Percentiles rank a stretch among this genome's conserved stretches.
Conservation (phyloP, 2,797 vertebrate genomes). For the Ambastaia sidthimunki region DNA sequence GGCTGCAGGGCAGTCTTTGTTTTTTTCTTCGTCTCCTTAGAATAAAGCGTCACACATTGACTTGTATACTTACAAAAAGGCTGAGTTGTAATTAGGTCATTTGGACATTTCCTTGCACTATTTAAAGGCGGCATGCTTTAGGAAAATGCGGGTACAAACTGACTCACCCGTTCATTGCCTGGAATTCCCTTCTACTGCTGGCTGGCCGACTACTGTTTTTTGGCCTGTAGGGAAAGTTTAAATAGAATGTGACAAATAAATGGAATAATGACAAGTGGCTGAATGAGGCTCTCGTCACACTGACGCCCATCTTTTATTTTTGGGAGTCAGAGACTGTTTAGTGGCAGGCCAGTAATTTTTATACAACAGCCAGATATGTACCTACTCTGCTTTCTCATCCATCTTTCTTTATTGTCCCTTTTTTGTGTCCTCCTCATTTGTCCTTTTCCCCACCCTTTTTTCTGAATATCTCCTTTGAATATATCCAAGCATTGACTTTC, state of each 20-base stretch:
- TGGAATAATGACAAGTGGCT: slow-evolving; percentile 64
- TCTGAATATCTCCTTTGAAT: background rate
- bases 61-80: slow-evolving; percentile 74
- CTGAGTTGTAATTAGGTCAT: slow-evolving; percentile 80
- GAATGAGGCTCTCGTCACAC: slow-evolving; percentile 60
- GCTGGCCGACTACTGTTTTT: slow-evolving; percentile 74
- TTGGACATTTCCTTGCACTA: slow-evolving; percentile 78
- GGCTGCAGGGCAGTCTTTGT: slow-evolving; percentile 54
- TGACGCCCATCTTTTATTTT: slow-evolving; percentile 54
- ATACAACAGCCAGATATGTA: background rate
- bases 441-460: background rate
- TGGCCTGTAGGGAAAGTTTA: slow-evolving; percentile 65
- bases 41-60: slow-evolving; percentile 70
- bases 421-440: background rate
- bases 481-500: background rate
- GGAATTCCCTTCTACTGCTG: slow-evolving; percentile 79
- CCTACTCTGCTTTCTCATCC: background rate
- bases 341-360: slow-evolving; percentile 16
- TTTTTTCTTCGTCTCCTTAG: slow-evolving; percentile 67
- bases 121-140: slow-evolving; percentile 76
- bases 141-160: slow-evolving; percentile 79
- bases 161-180: slow-evolving; percentile 71
- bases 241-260: slow-evolving; percentile 67
- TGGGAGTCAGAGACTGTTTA: slow-evolving; percentile 40
- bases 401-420: background rate